Evolutionary conservation across 2,113 vertebrate genomes (phyloP), one percentile per base, ranked within the genome.

Genomic region (Ciconia boyciana): DNA sequence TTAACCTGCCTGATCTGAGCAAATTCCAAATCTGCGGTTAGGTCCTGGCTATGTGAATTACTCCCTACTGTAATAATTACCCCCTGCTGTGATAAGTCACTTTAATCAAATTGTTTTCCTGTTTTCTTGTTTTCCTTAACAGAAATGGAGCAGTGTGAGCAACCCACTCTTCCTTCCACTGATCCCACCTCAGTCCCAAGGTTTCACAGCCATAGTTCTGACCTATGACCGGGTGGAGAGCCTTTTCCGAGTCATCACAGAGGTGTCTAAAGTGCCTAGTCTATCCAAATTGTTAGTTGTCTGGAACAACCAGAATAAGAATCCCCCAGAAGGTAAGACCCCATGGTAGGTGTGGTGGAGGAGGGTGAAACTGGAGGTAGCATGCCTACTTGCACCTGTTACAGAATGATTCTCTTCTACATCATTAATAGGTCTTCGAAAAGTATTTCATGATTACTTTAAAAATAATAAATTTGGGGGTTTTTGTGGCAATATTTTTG

Each of bases 271-370:
- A 96, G 99, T 99, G 92, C 99, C 99, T 6, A 99, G 99, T 88
- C 98, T 99, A 12, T 99, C 99, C 90, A 99, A 99, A 89, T 96
- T 99, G 76, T 89, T 99, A 46, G 99, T 99, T 25, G 99, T 99
- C 71, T 99, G 99, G 99, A 99, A 99, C 96, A 99, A 99, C 96
- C 99, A 99, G 98, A 99, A 99, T 94, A 99, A 99, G 96, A 99
- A 98, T 91, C 99, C 99, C 15, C 99, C 99, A 20, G 99, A 99
- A 98, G 99, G 99, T 99, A 98, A 98, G 96, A 60, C 28, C 6
- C 24, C 11, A 2, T 43, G 74, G 16, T 14, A 8, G 19, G 14
- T 55, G 26, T 34, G 36, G 9, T 39, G 51, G 15, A 68, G 25
- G 12, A 62, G 48, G n/a, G 61, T 46, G 48, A 24, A 74, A 60